Conservation (phyloP, 1,140 invertebrate species). For the Calliopsis andreniformis region DNA sequence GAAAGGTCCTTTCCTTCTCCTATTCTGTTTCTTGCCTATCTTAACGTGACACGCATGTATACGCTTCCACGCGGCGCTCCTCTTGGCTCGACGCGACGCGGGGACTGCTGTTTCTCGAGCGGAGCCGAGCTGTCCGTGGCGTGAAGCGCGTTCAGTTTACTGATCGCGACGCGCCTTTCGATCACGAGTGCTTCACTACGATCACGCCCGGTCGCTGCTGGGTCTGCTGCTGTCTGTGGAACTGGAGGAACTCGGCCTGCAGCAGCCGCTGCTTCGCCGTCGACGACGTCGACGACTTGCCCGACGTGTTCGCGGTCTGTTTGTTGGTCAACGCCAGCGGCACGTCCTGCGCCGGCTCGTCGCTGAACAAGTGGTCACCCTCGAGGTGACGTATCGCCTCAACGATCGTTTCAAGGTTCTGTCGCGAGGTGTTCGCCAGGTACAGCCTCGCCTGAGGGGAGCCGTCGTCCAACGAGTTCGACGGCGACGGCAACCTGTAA, state of each 20-base stretch:
- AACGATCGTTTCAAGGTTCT: constrained; percentile 98
- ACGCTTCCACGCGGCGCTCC: not conserved
- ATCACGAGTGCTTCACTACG: constrained; percentile 91
- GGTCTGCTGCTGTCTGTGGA: constrained; percentile 82
- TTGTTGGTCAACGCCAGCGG: constrained; percentile 89
- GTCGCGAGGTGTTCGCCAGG: constrained; percentile 90
- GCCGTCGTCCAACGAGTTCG: constrained; percentile 82
- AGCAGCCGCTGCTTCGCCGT: constrained; percentile 77
- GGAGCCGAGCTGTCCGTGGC: constrained; percentile 27
- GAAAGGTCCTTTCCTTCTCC: constrained; percentile 13
- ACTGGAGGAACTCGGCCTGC: constrained; percentile 85
- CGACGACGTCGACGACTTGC: constrained; percentile 37
- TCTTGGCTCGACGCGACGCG: constrained; percentile 38
- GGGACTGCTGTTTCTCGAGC: constrained; percentile 42
- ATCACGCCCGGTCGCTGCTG: constrained; percentile 92
- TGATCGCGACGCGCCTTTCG: constrained; percentile 64
- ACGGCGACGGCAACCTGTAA: constrained; percentile 83
- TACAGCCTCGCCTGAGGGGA: constrained; percentile 84
- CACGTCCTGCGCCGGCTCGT: constrained; percentile 86
- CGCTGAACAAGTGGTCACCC: constrained; percentile 94
- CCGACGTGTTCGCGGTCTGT: constrained; percentile 47
- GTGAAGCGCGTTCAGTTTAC: constrained; percentile 61
- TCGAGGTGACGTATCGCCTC: constrained; percentile 98
- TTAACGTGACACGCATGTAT: no score
- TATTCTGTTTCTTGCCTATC: no score